Base-by-base conservation (phyloP, 2,797 vertebrate species). In the Anisognathus igniventris region DNA sequence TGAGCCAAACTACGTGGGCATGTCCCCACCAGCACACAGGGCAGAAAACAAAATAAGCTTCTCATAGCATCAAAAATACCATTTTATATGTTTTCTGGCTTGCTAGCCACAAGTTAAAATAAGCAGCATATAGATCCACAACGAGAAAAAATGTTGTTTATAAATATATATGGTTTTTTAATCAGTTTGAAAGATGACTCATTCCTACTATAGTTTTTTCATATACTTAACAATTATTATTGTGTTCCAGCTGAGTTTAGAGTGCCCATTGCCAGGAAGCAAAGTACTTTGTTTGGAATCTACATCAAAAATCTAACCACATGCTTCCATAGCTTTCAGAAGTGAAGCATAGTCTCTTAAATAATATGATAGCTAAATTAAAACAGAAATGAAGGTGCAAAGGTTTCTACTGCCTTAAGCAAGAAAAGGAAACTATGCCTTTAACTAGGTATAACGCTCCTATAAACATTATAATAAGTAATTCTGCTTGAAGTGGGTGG, bases 41-140 rank as follows among this genome's bases (percentile, higher is more conserved):
- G 57, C 40, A 95, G 53, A 93, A 95, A 91, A 33, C 18, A 94
- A 96, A 92, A 90, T 91, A 92, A 95, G 39, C 24, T 95, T 80
- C 78, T 93, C 66, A 90, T 39, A 82, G 65, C 66, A 86, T 91
- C 54, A 79, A 84, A 93, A 96, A 66, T 89, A 47, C 31, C 6
- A 54, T 88, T 68, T 93, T 62, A 37, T 35, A 61, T 74, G 23
- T 85, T 93, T 95, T 86, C 18, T 89, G 23, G 21, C 31, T 60
- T 84, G 27, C 25, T 42, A 93, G n/a, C 39, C 56, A 56, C 24
- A 81, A 92, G n/a, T 81, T 92, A 90, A 95, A 96, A 75, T 42
- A 84, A 92, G 72, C 45, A 92, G 12, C n/a, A 24, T 77, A 35
- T 35, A 75, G 21, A 93, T 66, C n/a, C 14, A 56, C 37, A 74